These are phyloP conservation scores for Pachypanchax playfairii DNA, from an alignment of 2,113 vertebrate genomes.

Conservation along the genomic window DNA sequence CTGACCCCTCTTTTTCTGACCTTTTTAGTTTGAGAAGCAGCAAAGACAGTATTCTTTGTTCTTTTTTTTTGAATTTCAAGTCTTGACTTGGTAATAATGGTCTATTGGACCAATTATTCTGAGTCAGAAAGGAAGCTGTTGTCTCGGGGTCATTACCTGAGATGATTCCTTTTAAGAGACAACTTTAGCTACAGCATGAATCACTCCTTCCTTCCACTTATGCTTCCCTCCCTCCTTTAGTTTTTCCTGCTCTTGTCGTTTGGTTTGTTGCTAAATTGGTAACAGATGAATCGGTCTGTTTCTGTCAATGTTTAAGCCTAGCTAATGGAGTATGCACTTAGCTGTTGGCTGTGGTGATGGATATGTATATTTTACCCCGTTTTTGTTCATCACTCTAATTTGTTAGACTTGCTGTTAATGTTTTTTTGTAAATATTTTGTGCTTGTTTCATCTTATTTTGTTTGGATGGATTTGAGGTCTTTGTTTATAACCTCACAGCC, in stretches of 20 bases:
- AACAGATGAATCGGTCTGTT: conserved; percentile 69
- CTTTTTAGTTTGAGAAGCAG: conserved; percentile 62
- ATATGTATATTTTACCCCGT: conserved; percentile 45
- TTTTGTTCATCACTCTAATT: conserved; percentile 38
- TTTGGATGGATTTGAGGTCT: conserved; percentile 20
- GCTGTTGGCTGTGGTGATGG: conserved; percentile 54
- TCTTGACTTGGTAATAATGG: conserved; percentile 59
- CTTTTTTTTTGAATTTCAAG: conserved; percentile 19
- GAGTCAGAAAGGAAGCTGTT: conserved; percentile 67
- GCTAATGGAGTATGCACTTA: conserved; percentile 64
- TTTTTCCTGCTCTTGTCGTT: conserved; percentile 39
- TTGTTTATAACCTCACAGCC: conserved; percentile 5
- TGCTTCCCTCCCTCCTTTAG: conserved; percentile 11
- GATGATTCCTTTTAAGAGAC: conserved; percentile 68
- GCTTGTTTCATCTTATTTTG: conserved; percentile 12
- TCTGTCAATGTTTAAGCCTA: conserved; percentile 69
- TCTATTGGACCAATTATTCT: conserved; percentile 70
- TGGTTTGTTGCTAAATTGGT: conserved; percentile 54
- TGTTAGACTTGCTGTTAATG: conserved; percentile 21
- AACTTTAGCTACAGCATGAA: conserved; percentile 63
- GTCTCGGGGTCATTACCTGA: conserved; percentile 67
- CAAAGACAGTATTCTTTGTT: conserved; percentile 58
- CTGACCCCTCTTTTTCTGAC: conserved; percentile 67
- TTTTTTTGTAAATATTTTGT: conserved; percentile 28
- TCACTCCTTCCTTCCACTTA: conserved; percentile 72